Percentiles rank a stretch among this genome's conserved stretches.
phyloP scores from a whole-genome alignment of 2,888 invertebrate species.

The Troides oblongomaculatus region DNA sequence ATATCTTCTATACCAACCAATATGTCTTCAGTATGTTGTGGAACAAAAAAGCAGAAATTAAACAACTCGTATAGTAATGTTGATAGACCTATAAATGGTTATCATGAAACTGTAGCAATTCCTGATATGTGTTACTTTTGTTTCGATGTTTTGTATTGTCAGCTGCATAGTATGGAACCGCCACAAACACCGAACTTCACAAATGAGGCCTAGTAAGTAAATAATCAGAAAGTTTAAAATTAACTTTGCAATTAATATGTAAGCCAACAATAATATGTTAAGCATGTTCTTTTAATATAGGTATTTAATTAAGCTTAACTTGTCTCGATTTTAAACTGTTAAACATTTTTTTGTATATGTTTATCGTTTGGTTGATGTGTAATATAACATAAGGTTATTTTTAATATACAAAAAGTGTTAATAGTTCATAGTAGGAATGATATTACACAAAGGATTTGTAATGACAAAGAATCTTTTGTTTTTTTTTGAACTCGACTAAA shows the following conservation, averaged over 20 bases:
- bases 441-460: too few relatives aligned
- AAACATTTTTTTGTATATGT: too few relatives aligned
- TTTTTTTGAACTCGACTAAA: too few relatives aligned
- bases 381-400: too few relatives aligned
- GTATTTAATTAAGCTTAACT: too few relatives aligned
- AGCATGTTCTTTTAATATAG: too few relatives aligned
- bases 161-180: slow-evolving; percentile 94
- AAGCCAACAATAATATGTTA: background rate
- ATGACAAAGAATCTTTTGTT: too few relatives aligned
- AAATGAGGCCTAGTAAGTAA: slow-evolving; percentile 96
- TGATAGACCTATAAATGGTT: slow-evolving; percentile 80
- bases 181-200: slow-evolving; percentile 95
- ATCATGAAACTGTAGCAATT: slow-evolving; percentile 84
- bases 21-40: slow-evolving; percentile 95
- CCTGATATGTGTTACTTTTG: slow-evolving; percentile 99
- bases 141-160: slow-evolving; percentile 98
- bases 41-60: slow-evolving; percentile 94
- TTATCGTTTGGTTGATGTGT: too few relatives aligned
- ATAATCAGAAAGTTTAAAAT: slow-evolving; percentile 16
- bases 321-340: too few relatives aligned
- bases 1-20: slow-evolving; percentile 48
- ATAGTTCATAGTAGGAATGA: too few relatives aligned
- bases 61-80: slow-evolving; percentile 83
- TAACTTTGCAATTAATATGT: background rate
- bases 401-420: too few relatives aligned